phyloP scores from a whole-genome alignment of 2,113 vertebrate species.

The Petaurus breviceps region DNA sequence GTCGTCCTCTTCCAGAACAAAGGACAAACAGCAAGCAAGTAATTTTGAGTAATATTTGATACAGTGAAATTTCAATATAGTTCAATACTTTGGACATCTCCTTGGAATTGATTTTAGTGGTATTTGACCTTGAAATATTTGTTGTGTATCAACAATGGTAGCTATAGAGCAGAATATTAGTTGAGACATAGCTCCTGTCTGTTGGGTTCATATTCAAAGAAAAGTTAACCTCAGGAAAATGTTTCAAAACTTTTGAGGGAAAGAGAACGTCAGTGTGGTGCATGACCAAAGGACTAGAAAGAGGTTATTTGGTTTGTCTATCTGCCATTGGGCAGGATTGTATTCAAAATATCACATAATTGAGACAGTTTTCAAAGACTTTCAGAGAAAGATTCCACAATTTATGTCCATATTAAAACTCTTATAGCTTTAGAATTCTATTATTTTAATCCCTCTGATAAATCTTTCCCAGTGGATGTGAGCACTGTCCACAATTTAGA shows the following conservation, averaged over 20 bases:
- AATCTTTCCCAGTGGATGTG: neutral
- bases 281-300: neutral
- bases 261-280: neutral
- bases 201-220: constrained; percentile 16
- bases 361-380: neutral
- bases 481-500: neutral
- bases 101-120: neutral
- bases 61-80: neutral
- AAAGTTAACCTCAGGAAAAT: constrained; percentile 28
- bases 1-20: too few species aligned
- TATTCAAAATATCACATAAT: neutral
- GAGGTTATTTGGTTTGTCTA: neutral
- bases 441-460: neutral
- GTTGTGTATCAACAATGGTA: neutral
- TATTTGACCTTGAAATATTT: neutral
- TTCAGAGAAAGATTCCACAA: neutral
- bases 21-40: too few species aligned
- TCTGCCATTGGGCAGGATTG: neutral
- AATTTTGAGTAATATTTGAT: neutral
- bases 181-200: neutral
- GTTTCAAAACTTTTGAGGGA: neutral
- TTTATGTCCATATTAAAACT: neutral
- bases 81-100: neutral
- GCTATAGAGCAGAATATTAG: constrained; percentile 10
- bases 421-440: neutral